Base-by-base conservation (phyloP, 1,140 invertebrate species). In the Elymnias hypermnestra region DNA sequence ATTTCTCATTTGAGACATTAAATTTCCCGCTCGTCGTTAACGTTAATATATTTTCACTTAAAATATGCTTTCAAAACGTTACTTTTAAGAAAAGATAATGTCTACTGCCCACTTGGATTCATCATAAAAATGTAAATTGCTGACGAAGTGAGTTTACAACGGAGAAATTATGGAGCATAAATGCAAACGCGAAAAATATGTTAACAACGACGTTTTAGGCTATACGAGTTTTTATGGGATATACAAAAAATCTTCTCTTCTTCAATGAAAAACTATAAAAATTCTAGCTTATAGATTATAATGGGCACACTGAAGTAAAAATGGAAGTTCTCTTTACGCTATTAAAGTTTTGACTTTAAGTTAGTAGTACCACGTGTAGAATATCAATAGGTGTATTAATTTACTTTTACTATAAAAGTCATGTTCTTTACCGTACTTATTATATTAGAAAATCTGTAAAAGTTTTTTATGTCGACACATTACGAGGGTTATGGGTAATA, bases 81-180 rank as follows among this genome's bases (percentile, higher is more conserved):
- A 2, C 12, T 10, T 29, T 29, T 29, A 21, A 21, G 10, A n/a
- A 29, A 29, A 29, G 26, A 29, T 29, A 29, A 29, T 29, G 10
- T 29, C 7, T 9, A 29, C 13, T 33, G 29, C 6, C 13, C 13
- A 15, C 29, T 33, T 15, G 29, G 14, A 15, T 29, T 17, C 29
- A 14, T 33, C 12, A 33, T 33, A 33, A 3, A 33, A 33, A 33
- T 33, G 29, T 9, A 33, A 33, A 33, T 33, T 12, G 26, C 26
- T 12, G 2, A 29, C 26, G 26, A 10, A 29, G 26, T 12, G 3
- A 15, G 15, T 6, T 9, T 33, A 33, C 13, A 7, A 15, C 7
- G 13, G 14, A 33, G 10, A 33, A 33, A 33, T 33, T 15, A 8
- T 26, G 3, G 12, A 3, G 13, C 5, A 4, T 1, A 5, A 33